A percentile compares a stretch with the other conserved stretches of the same genome.
These are phyloP conservation scores for Cepaea nemoralis DNA, from an alignment of 1,140 invertebrate species.

Conservation along the genomic window DNA sequence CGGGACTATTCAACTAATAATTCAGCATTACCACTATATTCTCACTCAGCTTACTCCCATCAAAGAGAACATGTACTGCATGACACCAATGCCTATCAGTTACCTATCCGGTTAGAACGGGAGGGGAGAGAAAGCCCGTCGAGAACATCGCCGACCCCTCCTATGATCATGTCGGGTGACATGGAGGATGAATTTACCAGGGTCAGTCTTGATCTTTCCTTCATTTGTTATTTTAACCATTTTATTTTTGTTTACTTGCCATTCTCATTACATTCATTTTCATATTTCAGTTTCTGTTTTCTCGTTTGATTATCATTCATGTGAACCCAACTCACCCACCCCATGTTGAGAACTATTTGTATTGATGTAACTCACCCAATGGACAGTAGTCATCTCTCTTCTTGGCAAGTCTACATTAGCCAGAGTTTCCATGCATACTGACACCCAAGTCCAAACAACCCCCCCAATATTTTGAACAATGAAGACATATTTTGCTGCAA, in stretches of 20 bases:
- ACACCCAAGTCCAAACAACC: too few species aligned
- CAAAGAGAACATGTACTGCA: not conserved
- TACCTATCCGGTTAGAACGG: constrained; percentile 18
- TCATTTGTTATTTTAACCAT: not conserved
- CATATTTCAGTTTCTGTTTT: not conserved
- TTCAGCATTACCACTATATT: not conserved
- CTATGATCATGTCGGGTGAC: constrained; percentile 25
- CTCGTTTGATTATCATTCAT: too few species aligned
- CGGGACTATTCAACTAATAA: not conserved
- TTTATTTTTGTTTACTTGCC: not conserved
- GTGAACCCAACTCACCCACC: too few species aligned
- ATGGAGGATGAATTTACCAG: constrained; percentile 53
- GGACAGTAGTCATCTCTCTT: too few species aligned
- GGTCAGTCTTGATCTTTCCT: constrained; percentile 46
- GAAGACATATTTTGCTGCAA: too few species aligned
- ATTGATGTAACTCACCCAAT: too few species aligned
- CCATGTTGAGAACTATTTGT: too few species aligned
- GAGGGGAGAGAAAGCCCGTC: constrained; percentile 34
- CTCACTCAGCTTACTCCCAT: not conserved
- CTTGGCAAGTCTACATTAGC: too few species aligned
- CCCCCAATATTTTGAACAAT: too few species aligned
- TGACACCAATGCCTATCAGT: not conserved
- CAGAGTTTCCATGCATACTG: too few species aligned
- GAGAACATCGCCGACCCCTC: constrained; percentile 38
- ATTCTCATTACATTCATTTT: constrained; percentile 14